Evolutionary conservation across 2,113 vertebrate genomes (phyloP).

Genomic region (Tapirus terrestris): DNA sequence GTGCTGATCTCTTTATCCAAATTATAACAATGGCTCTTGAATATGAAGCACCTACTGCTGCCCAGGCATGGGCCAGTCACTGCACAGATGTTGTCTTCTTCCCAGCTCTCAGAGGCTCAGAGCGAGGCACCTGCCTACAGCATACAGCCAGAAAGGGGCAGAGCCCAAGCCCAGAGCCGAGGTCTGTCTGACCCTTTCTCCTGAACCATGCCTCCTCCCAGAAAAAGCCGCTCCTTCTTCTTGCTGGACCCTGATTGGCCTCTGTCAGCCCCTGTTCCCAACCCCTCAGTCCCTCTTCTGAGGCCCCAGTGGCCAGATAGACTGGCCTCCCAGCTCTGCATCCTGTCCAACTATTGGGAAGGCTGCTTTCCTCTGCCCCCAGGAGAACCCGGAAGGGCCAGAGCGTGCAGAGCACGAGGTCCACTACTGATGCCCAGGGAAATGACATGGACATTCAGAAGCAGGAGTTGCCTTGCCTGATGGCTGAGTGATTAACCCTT

Average conservation of each 20-base stretch:
- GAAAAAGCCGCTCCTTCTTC: background rate
- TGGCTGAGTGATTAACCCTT: accelerated
- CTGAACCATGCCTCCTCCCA: background rate
- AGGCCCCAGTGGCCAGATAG: background rate
- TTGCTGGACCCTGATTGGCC: background rate
- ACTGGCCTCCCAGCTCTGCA: background rate
- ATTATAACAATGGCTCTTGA: background rate
- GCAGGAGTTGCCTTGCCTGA: background rate
- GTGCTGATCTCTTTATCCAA: background rate
- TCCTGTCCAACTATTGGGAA: background rate
- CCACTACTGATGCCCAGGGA: background rate
- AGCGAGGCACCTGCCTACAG: background rate
- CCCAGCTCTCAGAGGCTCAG: background rate
- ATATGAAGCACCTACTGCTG: background rate
- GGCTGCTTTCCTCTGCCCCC: background rate
- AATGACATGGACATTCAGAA: background rate
- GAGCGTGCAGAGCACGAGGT: slow-evolving; percentile 25
- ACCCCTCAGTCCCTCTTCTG: background rate
- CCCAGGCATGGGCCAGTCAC: background rate
- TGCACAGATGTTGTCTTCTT: background rate
- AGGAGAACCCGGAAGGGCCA: slow-evolving; percentile 8
- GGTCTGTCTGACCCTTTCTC: background rate
- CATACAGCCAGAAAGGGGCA: background rate
- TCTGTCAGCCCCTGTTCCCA: background rate
- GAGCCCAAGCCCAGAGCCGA: background rate